Evolutionary conservation across 2,113 vertebrate genomes (phyloP).

Genomic region (Rhadina sibilatrix): DNA sequence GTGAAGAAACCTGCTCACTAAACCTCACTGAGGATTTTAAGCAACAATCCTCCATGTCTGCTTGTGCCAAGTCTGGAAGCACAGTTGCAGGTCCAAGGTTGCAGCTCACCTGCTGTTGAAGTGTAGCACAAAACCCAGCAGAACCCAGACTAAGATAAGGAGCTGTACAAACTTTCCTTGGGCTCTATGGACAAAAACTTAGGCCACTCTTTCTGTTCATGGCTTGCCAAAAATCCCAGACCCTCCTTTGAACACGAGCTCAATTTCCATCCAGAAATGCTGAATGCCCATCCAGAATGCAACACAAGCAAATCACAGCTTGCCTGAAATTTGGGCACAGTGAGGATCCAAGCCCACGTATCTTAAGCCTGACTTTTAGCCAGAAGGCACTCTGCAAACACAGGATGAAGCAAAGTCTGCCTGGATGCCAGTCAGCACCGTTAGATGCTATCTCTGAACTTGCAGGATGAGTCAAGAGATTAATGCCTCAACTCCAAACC

Average conservation of each 20-base stretch:
- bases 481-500: not conserved
- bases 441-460: not conserved
- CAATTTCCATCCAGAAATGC: not conserved
- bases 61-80: not conserved
- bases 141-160: not conserved
- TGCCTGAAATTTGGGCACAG: not conserved
- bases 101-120: not conserved
- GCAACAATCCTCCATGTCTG: not conserved
- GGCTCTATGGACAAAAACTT: not conserved
- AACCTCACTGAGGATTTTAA: not conserved
- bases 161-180: not conserved
- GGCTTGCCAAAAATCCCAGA: not conserved
- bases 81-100: not conserved
- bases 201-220: not conserved
- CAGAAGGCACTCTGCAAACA: not conserved
- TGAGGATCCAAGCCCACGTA: not conserved
- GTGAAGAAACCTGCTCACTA: not conserved
- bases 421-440: not conserved
- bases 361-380: not conserved
- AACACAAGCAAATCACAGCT: not conserved
- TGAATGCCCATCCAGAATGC: not conserved
- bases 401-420: not conserved
- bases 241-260: not conserved
- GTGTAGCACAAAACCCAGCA: not conserved
- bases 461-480: not conserved